These are phyloP conservation scores for Julus scandinavius DNA, from an alignment of 2,888 invertebrate species.

Conservation along the genomic window DNA sequence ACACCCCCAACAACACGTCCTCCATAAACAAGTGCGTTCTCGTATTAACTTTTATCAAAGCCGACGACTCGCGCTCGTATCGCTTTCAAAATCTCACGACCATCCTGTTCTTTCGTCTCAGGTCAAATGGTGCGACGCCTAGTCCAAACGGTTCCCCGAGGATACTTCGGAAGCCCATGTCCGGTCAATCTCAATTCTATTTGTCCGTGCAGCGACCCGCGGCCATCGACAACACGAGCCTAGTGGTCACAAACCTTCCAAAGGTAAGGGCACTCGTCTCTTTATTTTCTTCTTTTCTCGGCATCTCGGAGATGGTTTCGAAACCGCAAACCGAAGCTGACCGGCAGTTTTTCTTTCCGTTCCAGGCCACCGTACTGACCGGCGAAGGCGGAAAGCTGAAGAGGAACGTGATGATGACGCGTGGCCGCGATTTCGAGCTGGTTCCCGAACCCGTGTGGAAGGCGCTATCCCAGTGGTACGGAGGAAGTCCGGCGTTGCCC, in stretches of 20 bases:
- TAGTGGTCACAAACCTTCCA: constrained; percentile 63
- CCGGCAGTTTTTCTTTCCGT: too few species aligned
- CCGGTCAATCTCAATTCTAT: constrained; percentile 57
- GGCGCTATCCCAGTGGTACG: constrained; percentile 85
- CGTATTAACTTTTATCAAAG: too few species aligned
- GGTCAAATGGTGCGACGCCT: constrained; percentile 32
- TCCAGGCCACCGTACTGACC: constrained; percentile 77
- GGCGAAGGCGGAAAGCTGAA: constrained; percentile 88
- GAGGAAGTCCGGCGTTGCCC: constrained; percentile 81
- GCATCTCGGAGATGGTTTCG: too few species aligned
- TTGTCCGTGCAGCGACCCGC: constrained; percentile 63
- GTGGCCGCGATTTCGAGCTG: constrained; percentile 85
- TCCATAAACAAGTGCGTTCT: not conserved
- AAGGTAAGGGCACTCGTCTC: constrained; percentile 56
- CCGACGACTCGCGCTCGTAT: not conserved
- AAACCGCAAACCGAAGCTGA: too few species aligned
- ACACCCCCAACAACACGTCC: not conserved
- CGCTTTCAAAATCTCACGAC: not conserved
- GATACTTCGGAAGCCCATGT: not conserved
- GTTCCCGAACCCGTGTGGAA: constrained; percentile 89
- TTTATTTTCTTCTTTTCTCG: too few species aligned
- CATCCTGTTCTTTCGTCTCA: not conserved
- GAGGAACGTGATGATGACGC: constrained; percentile 76
- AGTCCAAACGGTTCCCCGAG: constrained; percentile 48
- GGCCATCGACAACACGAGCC: constrained; percentile 66